phyloP scores from a whole-genome alignment of 2,888 invertebrate genomes.

The Heliconius ethilla region DNA sequence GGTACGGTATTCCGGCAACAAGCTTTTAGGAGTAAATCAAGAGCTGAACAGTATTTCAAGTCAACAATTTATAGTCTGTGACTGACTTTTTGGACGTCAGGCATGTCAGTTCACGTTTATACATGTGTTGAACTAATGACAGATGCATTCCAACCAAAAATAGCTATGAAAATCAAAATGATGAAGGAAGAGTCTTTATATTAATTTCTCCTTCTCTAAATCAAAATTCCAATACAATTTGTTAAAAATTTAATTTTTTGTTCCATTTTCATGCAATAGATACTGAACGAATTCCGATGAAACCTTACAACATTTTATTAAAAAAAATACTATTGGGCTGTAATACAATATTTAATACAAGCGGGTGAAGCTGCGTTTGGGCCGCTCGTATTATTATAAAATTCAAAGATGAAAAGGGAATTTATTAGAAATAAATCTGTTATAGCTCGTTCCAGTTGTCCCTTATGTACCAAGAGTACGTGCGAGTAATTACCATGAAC shows the following conservation, averaged over 20 bases:
- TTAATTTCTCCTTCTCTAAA: not conserved
- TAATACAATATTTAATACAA: not conserved
- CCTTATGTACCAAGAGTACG: not conserved
- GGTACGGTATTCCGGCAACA: not conserved
- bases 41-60: constrained; percentile 7
- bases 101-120: not conserved
- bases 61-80: constrained; percentile 4
- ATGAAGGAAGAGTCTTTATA: not conserved
- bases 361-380: not conserved
- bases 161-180: not conserved
- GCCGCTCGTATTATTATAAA: not conserved
- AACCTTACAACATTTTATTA: not conserved
- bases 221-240: not conserved
- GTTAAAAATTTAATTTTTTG: not conserved
- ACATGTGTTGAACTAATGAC: not conserved
- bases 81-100: constrained; percentile 16
- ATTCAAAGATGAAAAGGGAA: not conserved
- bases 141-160: too few species aligned
- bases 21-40: constrained; percentile 13
- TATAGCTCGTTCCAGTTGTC: not conserved
- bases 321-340: not conserved
- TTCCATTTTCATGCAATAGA: not conserved
- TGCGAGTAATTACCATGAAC: constrained; percentile 10
- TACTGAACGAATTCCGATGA: not conserved
- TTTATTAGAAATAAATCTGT: constrained; percentile 9